Percentiles rank a stretch among this genome's conserved stretches.
Evolutionary conservation across 2,797 vertebrate species (phyloP).

Genomic region (Catostomus latipinnis): DNA sequence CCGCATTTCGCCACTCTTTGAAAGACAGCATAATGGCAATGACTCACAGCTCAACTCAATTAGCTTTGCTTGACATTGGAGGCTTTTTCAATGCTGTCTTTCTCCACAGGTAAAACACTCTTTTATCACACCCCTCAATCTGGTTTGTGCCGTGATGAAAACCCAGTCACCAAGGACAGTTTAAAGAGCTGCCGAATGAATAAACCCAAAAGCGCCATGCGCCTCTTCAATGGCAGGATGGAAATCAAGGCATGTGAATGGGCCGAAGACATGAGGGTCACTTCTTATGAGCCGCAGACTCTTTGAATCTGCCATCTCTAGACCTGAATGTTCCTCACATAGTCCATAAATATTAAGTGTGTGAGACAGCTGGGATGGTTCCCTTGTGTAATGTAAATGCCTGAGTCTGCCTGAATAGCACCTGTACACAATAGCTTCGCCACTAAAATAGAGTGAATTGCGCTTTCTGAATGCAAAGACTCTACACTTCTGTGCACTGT

Average conservation of each 20-base stretch:
- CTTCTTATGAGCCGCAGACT: conserved; percentile 23
- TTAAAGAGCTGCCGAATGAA: conserved; percentile 48
- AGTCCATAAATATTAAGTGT: conserved; percentile 37
- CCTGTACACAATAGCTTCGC: conserved; percentile 42
- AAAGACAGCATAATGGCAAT: conserved; percentile 48
- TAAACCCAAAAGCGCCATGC: neutral
- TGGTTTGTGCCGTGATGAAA: conserved; percentile 53
- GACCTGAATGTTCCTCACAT: conserved; percentile 25
- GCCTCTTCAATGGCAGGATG: neutral
- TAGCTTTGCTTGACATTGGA: conserved; percentile 49
- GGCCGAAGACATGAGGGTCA: conserved; percentile 21
- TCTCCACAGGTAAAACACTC: conserved; percentile 55
- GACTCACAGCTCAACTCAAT: conserved; percentile 52
- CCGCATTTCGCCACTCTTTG: conserved; percentile 6
- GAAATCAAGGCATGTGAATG: neutral
- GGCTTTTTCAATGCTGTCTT: conserved; percentile 52
- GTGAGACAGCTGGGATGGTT: conserved; percentile 35
- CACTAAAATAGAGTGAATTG: conserved; percentile 24
- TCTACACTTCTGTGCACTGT: neutral
- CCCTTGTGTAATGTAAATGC: conserved; percentile 46
- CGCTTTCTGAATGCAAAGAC: conserved; percentile 13
- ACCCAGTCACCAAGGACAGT: conserved; percentile 60
- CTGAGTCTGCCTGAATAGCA: conserved; percentile 46
- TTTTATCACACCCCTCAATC: conserved; percentile 49
- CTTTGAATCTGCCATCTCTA: conserved; percentile 12